phyloP scores from a whole-genome alignment of 2,797 vertebrate genomes.

The Trachops cirrhosus region DNA sequence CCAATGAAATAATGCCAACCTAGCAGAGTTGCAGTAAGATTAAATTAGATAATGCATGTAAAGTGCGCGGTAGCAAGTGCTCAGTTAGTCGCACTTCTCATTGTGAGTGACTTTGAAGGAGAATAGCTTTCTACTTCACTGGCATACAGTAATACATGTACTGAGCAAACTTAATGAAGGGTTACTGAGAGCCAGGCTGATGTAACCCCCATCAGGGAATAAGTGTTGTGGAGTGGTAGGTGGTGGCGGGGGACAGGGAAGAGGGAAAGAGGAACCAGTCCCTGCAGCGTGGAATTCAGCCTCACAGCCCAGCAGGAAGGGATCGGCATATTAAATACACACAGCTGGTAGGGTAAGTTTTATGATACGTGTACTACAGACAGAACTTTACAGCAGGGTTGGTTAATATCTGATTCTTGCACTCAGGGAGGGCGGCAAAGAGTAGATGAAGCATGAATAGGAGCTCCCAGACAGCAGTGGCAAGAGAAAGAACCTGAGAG shows the following conservation, averaged over 20 bases:
- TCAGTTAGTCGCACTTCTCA: not conserved
- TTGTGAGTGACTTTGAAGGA: not conserved
- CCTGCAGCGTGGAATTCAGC: not conserved
- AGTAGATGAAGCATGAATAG: not conserved
- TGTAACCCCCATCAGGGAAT: not conserved
- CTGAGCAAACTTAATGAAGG: conserved; percentile 6
- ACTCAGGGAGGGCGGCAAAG: not conserved
- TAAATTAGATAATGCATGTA: not conserved
- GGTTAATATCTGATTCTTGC: not conserved
- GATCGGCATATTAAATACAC: not conserved
- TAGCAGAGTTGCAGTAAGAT: not conserved
- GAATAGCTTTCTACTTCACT: not conserved
- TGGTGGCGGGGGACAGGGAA: not conserved
- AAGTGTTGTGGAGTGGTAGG: not conserved
- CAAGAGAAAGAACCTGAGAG: not conserved
- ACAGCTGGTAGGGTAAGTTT: not conserved
- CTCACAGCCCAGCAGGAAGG: not conserved
- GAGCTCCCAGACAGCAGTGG: not conserved
- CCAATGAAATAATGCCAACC: not conserved
- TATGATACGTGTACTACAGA: not conserved
- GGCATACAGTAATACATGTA: not conserved
- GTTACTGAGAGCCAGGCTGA: not conserved
- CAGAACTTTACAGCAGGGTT: not conserved
- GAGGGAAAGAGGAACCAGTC: not conserved
- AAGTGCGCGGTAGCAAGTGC: not conserved